Evolutionary conservation across 2,797 vertebrate genomes (phyloP), one percentile per base, ranked within the genome.

Genomic region (Darevskia mixta): DNA sequence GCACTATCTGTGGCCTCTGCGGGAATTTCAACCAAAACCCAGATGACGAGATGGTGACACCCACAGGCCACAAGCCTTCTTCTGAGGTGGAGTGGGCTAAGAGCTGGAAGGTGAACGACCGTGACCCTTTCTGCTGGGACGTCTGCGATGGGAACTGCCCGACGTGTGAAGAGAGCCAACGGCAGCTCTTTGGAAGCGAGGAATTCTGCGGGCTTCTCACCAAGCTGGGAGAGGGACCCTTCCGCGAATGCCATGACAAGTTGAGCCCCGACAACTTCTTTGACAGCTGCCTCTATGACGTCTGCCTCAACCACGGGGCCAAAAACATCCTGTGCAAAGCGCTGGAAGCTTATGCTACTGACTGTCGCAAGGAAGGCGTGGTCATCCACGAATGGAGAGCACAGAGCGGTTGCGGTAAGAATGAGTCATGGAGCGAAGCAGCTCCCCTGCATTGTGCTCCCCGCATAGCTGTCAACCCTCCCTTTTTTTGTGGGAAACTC

Each of bases 261-360:
- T 88, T 97, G 25, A 86, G 92, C 23, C 96, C 96, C 0, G 91
- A 95, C 2, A 91, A 77, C 80, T 97, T 95, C 94, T 96, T 97
- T 86, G 93, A 95, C 38, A 95, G 95, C 90, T 98, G 97, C 8
- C 77, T 98, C 18, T 96, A 96, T 72, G 98, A 98, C 0, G 93
- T 97, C 38, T 98, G 97, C 76, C 89, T 97, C 76, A 96, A 90
- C 0, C 80, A 92, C 0, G 97, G 97, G 8, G 94, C 95, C 25
- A 92, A 93, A 0, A 89, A 94, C 27, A 94, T 96, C 41, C 95
- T 98, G 4, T 98, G 97, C 71, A 91, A 95, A 83, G 94, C 96
- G 2, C 94, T 98, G 80, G 92, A 92, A 4, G 90, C 94, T 75
- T 98, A 97, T 9, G 95, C 96, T 0, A 86, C 88, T 0, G 93